Evolutionary conservation across 2,113 vertebrate genomes (phyloP), one percentile per base, ranked within the genome.

Genomic region (Hippocampus barbouri): DNA sequence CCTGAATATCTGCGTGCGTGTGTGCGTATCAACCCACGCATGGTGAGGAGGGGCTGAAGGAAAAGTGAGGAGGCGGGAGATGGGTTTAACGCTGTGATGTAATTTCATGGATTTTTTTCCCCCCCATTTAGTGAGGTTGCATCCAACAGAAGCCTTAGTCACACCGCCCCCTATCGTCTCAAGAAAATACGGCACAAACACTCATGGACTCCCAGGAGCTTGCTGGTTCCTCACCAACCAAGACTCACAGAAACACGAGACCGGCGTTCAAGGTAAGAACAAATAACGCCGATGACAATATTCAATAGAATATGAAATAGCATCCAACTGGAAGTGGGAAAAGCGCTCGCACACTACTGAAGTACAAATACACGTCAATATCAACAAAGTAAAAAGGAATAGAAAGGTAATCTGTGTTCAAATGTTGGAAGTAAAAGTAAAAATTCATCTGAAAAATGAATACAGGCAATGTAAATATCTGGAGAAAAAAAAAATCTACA

Each of bases 21-120:
- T 75, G 74, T 70, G 71, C 77, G 45, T 72, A 79, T 79, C 76
- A 69, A 75, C 88, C 85, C 86, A 41, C 80, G 76, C 81, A 80
- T 54, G 69, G 76, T 69, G 76, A 68, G 75, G 74, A 74, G 74
- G 72, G 66, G 60, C 40, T 16, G 9, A 73, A 66, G 76, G 41
- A 74, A 71, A 65, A 45, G 69, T 62, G 62, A 51, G 45, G 69
- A 70, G 76, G 74, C 21, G 79, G 64, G 83, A 74, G 82, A 76
- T 64, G 75, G 79, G 72, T 59, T 82, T 79, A 69, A 69, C 20
- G 4, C 73, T 83, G 87, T 88, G 88, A 90, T 87, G 83, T 88
- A 68, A 89, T 84, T 82, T 81, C 80, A 85, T 78, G 75, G 75
- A 78, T 51, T 15, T 49, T 49, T 49, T 1, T 7, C 14, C 25